phyloP scores from a whole-genome alignment of 2,113 vertebrate species.

The Pseudorasbora parva region DNA sequence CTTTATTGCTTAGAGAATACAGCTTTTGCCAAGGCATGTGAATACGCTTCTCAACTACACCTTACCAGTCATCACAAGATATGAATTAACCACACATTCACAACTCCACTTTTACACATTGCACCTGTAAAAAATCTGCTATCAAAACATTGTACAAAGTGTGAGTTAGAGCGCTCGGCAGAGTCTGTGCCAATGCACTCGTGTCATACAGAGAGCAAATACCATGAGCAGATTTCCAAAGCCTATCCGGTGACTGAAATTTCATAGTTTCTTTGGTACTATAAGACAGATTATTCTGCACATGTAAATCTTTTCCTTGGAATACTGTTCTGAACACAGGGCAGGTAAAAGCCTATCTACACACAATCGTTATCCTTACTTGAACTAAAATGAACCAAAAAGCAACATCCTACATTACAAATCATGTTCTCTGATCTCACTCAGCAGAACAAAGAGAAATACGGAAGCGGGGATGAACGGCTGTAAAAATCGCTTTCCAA shows the following conservation, averaged over 20 bases:
- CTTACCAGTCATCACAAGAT: conserved; percentile 82
- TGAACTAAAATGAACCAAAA: conserved; percentile 61
- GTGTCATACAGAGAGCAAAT: conserved; percentile 57
- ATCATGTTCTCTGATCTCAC: conserved; percentile 47
- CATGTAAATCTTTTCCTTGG: conserved; percentile 59
- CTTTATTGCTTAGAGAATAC: conserved; percentile 99
- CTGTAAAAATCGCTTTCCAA: conserved; percentile 59
- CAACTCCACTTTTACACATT: conserved; percentile 85
- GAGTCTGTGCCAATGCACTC: conserved; percentile 52
- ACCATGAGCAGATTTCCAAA: conserved; percentile 59
- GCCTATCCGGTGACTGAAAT: conserved; percentile 51
- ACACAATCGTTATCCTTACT: conserved; percentile 55
- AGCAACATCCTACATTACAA: conserved; percentile 49
- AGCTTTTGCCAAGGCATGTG: conserved; percentile 85
- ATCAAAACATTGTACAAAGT: conserved; percentile 72
- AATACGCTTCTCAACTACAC: conserved; percentile 84
- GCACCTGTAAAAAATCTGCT: conserved; percentile 77
- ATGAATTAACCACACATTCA: conserved; percentile 83
- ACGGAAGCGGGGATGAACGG: conserved; percentile 38
- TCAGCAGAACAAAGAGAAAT: conserved; percentile 49
- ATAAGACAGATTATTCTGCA: conserved; percentile 65
- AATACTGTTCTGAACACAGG: conserved; percentile 72
- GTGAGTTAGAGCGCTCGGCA: conserved; percentile 54
- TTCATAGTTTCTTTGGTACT: conserved; percentile 71
- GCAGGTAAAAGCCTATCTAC: conserved; percentile 59